These are phyloP conservation scores for Tyria jacobaeae DNA, from an alignment of 2,888 invertebrate species.

Conservation along the genomic window DNA sequence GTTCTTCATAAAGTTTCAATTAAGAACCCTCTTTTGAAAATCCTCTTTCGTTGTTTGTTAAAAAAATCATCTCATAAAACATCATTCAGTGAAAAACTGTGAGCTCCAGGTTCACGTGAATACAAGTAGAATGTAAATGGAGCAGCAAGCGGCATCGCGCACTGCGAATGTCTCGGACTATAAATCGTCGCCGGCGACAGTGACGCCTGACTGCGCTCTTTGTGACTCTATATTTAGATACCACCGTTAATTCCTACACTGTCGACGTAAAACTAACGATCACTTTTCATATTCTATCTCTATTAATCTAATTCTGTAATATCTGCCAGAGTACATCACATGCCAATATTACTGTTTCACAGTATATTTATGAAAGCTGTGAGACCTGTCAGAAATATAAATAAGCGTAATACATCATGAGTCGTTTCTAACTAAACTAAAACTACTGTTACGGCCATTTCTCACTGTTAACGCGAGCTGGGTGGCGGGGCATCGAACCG, in stretches of 20 bases:
- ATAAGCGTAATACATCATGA: conserved; percentile 45
- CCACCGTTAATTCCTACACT: conserved; percentile 30
- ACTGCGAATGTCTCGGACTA: conserved; percentile 50
- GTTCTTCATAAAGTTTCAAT: conserved; percentile 51
- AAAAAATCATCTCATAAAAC: conserved; percentile 40
- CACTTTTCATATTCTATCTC: conserved; percentile 18
- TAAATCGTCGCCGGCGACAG: conserved; percentile 56
- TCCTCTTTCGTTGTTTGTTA: conserved; percentile 35
- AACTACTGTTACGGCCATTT: conserved; percentile 55
- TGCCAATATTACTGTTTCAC: conserved; percentile 20
- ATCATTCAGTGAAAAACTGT: conserved; percentile 38
- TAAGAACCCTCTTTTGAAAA: conserved; percentile 34
- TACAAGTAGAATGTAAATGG: conserved; percentile 57
- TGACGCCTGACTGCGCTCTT: conserved; percentile 51
- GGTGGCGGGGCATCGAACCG: conserved; percentile 61
- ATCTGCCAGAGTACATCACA: conserved; percentile 22
- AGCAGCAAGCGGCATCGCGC: conserved; percentile 44
- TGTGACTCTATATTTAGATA: conserved; percentile 56
- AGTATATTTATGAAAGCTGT: conserved; percentile 34
- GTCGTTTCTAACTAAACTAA: conserved; percentile 51
- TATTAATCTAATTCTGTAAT: conserved; percentile 14
- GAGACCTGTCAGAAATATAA: conserved; percentile 41
- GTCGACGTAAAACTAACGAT: conserved; percentile 25
- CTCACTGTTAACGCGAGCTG: conserved; percentile 50
- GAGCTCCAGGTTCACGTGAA: conserved; percentile 44